phyloP scores from a whole-genome alignment of 2,797 vertebrate genomes.

The Harpagifer antarcticus region DNA sequence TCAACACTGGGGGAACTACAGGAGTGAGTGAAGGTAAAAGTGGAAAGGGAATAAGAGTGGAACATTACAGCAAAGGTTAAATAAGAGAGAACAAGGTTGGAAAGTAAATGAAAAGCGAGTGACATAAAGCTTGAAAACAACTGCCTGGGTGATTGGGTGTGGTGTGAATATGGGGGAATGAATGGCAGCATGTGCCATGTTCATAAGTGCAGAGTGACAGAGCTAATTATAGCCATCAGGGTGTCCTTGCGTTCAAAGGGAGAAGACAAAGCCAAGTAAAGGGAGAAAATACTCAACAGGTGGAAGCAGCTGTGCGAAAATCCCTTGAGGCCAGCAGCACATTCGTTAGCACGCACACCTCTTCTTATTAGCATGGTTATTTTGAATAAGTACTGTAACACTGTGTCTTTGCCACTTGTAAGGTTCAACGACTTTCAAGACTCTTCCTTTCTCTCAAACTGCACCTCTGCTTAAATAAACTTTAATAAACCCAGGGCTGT shows the following conservation, averaged over 20 bases:
- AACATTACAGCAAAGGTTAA: slow-evolving; percentile 39
- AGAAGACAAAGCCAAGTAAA: slow-evolving; percentile 60
- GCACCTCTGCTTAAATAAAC: slow-evolving; percentile 21
- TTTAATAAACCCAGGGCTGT: slow-evolving; percentile 11
- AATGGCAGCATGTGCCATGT: slow-evolving; percentile 39
- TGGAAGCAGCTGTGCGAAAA: slow-evolving; percentile 74
- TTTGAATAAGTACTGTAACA: slow-evolving; percentile 36
- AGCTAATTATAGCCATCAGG: slow-evolving; percentile 81
- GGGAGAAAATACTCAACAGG: slow-evolving; percentile 72
- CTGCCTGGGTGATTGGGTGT: slow-evolving; percentile 23
- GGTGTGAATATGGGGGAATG: slow-evolving; percentile 35
- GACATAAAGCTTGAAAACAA: slow-evolving; percentile 34
- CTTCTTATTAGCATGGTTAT: slow-evolving; percentile 59
- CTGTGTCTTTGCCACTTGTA: slow-evolving; percentile 46
- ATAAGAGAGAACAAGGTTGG: slow-evolving; percentile 4
- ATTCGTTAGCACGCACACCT: slow-evolving; percentile 56
- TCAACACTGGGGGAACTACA: neutral
- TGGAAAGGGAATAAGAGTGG: slow-evolving; percentile 3
- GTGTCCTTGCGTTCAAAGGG: slow-evolving; percentile 67
- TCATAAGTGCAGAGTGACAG: slow-evolving; percentile 67
- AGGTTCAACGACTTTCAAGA: slow-evolving; percentile 30
- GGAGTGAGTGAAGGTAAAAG: neutral
- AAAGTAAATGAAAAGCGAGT: slow-evolving; percentile 37
- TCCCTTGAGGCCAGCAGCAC: slow-evolving; percentile 53
- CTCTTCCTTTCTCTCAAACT: slow-evolving; percentile 20